Base-by-base conservation (phyloP, 2,888 invertebrate genomes). In the Apamea epomidion region DNA sequence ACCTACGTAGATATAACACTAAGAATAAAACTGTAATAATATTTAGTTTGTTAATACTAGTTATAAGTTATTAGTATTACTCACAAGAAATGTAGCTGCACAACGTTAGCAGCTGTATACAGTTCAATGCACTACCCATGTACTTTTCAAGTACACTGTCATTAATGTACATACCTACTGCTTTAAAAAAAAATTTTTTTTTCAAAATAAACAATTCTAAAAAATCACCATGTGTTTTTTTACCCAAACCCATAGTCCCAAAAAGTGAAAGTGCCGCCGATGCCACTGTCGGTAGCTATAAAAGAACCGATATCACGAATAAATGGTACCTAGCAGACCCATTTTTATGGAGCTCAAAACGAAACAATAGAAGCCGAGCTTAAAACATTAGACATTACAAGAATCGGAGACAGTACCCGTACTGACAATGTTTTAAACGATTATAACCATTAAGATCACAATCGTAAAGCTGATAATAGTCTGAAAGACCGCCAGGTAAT, bases 361-460 rank as follows among this genome's bases (percentile, higher is more conserved):
- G 3, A 73, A 81, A 89, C 87, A 89, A 88, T 76, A 80, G 78
- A 62, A 16, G n/a, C 32, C 71, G 51, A 71, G 64, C 64, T 75
- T 85, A 81, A 87, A 87, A 88, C 87, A 88, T 89, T 80, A 80
- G 71, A 77, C 71, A 25, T 82, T 82, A 71, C 76, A 82, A 78
- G 84, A 76, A 87, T 60, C 74, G n/a, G 58, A 32, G 29, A 64
- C 70, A 60, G 42, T 73, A 60, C 21, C 45, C 62, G 7, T 65
- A 42, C 42, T 3, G 25, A 18, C 5, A 60, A 37, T 37, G 25
- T 62, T 71, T 58, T 67, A 81, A 62, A 45, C 81, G 25, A 88
- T 81, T 83, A 67, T 81, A 62, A 80, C 29, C 82, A 76, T 74
- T 84, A 83, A 29, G 1, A 0, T 2, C 2, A 8, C 12, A 0